Base-by-base conservation (phyloP, 2,888 invertebrate species). In the Drosophila testacea region DNA sequence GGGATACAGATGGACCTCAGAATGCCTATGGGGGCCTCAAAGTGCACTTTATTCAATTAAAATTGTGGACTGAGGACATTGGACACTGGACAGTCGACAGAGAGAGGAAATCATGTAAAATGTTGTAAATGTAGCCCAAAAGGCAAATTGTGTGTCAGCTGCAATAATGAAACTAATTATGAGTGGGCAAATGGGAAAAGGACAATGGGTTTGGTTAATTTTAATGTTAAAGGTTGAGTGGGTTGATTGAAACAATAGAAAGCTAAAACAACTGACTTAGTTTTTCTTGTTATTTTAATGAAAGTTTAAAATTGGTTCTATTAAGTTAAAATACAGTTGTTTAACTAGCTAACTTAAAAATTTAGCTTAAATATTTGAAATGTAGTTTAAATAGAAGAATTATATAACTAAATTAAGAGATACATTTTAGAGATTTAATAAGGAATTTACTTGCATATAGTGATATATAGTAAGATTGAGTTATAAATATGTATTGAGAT, bases 11-110 rank as follows among this genome's bases (percentile, higher is more conserved):
- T 27, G 13, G 27, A 13, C n/a, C 7, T 46, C 28, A 27, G 30
- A 7, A 6, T 46, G 46, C 46, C n/a, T 7, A 1, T 5, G n/a
- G 47, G 11, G 71, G 44, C 67, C 56, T 65, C 70, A 79, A 79
- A 83, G 83, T 87, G 83, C 88, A 83, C 88, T 83, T 83, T 82
- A 83, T 83, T 87, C 83, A 83, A 83, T 83, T 83, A 83, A 82
- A 83, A 77, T 70, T 75, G 67, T 62, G 73, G 61, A 77, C 66
- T 62, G 27, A 22, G 41, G 9, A 32, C 39, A 42, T 38, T 44
- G 13, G 39, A 27, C 16, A n/a, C 42, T 50, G 13, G 39, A 27
- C 16, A n/a, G 54, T 9, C 51, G 28, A 10, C 64, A 72, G 54
- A 16, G 16, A 22, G 22, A 22, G 22, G 22, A 22, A 22, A 38